These are phyloP conservation scores for Gyrodactylus bullatarudis DNA, from an alignment of 1,140 invertebrate genomes.

Conservation along the genomic window DNA sequence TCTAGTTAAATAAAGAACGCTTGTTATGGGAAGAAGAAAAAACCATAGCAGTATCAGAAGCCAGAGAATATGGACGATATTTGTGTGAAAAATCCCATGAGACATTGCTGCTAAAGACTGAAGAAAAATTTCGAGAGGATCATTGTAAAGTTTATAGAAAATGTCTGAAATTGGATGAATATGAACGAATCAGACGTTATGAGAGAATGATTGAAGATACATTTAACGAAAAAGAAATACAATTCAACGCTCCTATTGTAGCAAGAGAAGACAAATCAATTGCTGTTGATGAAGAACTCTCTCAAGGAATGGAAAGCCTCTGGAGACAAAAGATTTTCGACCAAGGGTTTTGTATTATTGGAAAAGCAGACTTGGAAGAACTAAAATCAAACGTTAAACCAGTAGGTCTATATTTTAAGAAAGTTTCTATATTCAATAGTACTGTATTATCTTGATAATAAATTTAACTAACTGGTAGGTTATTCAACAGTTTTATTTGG, in stretches of 20 bases:
- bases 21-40: background rate
- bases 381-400: background rate
- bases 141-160: no score
- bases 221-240: no score
- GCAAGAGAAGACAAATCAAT: no score
- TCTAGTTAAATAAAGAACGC: no score
- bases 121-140: no score
- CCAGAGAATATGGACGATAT: background rate
- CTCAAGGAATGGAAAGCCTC: no score
- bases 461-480: background rate
- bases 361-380: background rate
- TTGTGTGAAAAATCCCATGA: background rate
- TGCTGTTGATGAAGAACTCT: no score
- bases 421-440: background rate
- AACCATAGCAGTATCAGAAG: background rate
- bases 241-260: no score
- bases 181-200: no score
- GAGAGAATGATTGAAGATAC: no score
- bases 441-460: background rate
- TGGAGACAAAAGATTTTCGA: background rate
- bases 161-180: no score
- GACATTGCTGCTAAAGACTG: no score
- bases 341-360: background rate
- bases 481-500: background rate
- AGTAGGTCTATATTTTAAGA: background rate